Percentiles rank a stretch among this genome's conserved stretches.
Evolutionary conservation across 2,113 vertebrate species (phyloP).

Genomic region (Vulpes lagopus): DNA sequence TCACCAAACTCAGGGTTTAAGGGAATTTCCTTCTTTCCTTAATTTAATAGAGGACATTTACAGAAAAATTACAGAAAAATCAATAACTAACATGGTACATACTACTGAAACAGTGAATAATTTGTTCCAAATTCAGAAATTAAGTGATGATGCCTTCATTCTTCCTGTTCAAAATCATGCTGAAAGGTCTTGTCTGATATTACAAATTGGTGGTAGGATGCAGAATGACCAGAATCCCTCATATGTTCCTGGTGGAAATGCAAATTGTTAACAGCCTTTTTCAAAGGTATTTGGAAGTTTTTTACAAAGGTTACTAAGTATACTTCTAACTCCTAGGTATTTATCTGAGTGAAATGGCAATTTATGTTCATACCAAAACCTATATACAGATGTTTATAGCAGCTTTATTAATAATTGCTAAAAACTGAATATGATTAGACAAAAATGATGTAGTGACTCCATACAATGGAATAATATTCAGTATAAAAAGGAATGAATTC

Average conservation of each 20-base stretch:
- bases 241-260: background rate
- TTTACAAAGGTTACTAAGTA: background rate
- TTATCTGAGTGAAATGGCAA: background rate
- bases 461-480: background rate
- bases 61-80: background rate
- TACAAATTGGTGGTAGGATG: background rate
- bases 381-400: background rate
- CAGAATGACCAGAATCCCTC: background rate
- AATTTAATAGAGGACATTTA: background rate
- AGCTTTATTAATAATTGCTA: background rate
- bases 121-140: background rate
- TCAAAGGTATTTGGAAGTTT: background rate
- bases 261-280: background rate
- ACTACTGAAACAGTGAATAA: background rate
- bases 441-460: background rate
- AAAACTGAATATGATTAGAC: background rate
- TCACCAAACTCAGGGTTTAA: background rate
- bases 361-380: background rate
- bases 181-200: background rate
- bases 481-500: background rate
- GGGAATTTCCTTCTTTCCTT: background rate
- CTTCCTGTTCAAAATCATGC: background rate
- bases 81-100: background rate
- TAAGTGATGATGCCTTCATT: background rate
- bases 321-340: background rate